Base-by-base conservation (phyloP, 2,113 vertebrate species). In the Rhodinocichla rosea region DNA sequence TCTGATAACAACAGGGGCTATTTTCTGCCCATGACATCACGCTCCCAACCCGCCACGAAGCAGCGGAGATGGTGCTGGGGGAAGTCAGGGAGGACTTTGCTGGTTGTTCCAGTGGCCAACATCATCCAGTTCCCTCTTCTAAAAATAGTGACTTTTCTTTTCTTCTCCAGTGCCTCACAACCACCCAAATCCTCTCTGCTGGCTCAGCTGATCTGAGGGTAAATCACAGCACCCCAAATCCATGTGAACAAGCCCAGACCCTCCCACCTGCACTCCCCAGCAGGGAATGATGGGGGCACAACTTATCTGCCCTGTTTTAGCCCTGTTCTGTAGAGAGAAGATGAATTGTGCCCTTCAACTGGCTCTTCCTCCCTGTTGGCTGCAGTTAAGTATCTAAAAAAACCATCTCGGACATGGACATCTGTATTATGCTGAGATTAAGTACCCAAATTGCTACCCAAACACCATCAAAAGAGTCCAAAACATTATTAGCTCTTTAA, bases 1-100 rank as follows among this genome's bases (percentile, higher is more conserved):
- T 89, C 81, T 77, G 91, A 52, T 55, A 94, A 95, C 85, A 95
- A 62, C 87, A 75, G 77, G 71, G 13, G 18, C 70, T 94, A 83
- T 96, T 96, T 97, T 94, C 87, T 90, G 84, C 67, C 89, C 70
- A 1, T 92, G 89, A 94, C 93, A 76, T 92, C 94, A 91, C 3
- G 10, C 73, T 83, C 68, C 80, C 53, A 4, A 11, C 23, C 3
- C 0, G 7, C 55, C 50, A 20, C 4, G 10, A 7, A 86, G 75
- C 86, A 47, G 63, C 3, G 3, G 69, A 80, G 80, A 35, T 5
- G 44, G 76, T 0, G 21, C 63, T n/a, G 68, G 81, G 33, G 74
- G 68, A 67, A 80, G 35, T 18, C 11, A 11, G 0, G 0, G 67
- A 85, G 63, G 35, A 32, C 44, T 67, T 52, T 16, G 65, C 56